phyloP scores from a whole-genome alignment of 2,113 vertebrate genomes.

The Notothenia coriiceps region DNA sequence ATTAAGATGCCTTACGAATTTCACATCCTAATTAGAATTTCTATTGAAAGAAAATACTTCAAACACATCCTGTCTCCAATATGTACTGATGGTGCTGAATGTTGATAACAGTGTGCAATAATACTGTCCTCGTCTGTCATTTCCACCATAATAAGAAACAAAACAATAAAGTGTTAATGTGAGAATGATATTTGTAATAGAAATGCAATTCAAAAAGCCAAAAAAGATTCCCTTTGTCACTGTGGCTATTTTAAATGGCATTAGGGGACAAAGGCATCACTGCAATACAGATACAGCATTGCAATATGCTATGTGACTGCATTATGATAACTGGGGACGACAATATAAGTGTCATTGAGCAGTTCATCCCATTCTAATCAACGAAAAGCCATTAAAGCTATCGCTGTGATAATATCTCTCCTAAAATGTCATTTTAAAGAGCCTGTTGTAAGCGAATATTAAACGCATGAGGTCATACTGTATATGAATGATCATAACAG shows the following conservation, averaged over 20 bases:
- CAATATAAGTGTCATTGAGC: not conserved
- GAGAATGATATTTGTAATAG: no score
- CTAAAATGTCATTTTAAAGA: not conserved
- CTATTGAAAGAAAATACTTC: not conserved
- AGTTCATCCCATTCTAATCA: not conserved
- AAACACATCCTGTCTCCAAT: not conserved
- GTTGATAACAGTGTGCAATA: no score
- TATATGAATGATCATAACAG: slow-evolving; percentile 28
- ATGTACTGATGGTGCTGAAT: no score
- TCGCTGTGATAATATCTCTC: no score
- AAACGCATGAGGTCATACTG: slow-evolving; percentile 10
- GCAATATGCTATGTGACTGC: not conserved
- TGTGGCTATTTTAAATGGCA: no score
- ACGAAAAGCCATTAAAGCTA: not conserved
- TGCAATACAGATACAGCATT: slow-evolving; percentile 22
- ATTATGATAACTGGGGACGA: not conserved
- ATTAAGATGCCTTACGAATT: no score
- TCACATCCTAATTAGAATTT: not conserved
- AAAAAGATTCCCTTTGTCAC: no score
- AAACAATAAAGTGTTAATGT: no score
- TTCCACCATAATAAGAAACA: no score
- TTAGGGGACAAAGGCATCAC: no score
- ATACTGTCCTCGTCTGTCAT: no score
- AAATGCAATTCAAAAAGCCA: no score
- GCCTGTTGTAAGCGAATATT: not conserved